phyloP scores from a whole-genome alignment of 2,113 vertebrate species.

The Bubo bubo region DNA sequence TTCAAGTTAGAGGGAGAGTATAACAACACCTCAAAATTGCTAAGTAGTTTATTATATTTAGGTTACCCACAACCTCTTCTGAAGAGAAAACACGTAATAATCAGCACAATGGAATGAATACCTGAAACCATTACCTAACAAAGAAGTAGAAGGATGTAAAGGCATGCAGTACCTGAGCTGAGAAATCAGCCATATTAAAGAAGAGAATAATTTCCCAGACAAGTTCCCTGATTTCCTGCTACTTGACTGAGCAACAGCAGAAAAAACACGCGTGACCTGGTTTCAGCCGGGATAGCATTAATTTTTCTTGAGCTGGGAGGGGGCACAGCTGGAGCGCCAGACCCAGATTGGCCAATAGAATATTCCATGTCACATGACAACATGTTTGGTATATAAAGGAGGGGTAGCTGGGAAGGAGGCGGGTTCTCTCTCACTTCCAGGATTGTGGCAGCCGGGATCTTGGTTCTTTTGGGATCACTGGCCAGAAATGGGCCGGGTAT shows the following conservation, averaged over 20 bases:
- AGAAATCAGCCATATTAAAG: background rate
- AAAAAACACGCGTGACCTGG: background rate
- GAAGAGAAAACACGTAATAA: background rate
- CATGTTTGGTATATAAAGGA: too few relatives aligned
- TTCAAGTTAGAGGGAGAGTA: background rate
- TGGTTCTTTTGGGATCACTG: too few relatives aligned
- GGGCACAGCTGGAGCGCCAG: too few relatives aligned
- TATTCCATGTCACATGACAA: too few relatives aligned
- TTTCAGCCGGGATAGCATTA: too few relatives aligned
- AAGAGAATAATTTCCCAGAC: background rate
- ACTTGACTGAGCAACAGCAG: background rate
- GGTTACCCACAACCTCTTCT: background rate
- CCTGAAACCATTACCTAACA: background rate
- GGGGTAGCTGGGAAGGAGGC: too few relatives aligned
- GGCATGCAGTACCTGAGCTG: fast-evolving
- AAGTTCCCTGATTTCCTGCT: background rate
- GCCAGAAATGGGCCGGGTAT: too few relatives aligned
- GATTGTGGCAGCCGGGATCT: too few relatives aligned
- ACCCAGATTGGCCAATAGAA: too few relatives aligned
- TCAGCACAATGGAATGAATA: background rate
- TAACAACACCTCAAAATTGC: background rate
- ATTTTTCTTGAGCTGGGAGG: too few relatives aligned
- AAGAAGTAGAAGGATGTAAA: background rate
- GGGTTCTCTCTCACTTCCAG: too few relatives aligned
- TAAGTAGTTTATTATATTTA: background rate